Evolutionary conservation across 2,888 invertebrate species (phyloP).

Genomic region (Caenorhabditis parvicauda): DNA sequence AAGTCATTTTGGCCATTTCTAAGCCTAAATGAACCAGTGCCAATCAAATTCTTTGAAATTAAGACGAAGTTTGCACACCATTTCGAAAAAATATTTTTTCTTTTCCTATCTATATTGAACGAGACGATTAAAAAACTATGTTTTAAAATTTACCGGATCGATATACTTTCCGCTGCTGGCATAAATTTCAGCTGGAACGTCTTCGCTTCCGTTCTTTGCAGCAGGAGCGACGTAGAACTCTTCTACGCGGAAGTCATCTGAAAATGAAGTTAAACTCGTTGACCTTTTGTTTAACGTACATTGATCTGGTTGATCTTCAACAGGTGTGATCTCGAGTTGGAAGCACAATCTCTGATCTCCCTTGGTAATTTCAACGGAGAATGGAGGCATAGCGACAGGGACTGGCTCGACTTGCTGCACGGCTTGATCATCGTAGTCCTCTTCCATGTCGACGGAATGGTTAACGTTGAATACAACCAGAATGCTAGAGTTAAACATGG

Average conservation of each 20-base stretch:
- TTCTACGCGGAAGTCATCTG: constrained; percentile 87
- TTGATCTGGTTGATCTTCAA: constrained; percentile 60
- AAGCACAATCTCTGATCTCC: constrained; percentile 69
- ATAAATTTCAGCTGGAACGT: constrained; percentile 80
- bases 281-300: constrained; percentile 50
- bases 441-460: constrained; percentile 84
- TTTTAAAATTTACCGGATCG: constrained; percentile 78
- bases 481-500: constrained; percentile 68
- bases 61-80: too few species aligned
- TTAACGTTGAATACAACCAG: constrained; percentile 85
- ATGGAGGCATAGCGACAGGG: constrained; percentile 79
- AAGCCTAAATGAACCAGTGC: too few species aligned
- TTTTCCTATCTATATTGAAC: too few species aligned
- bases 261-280: constrained; percentile 65
- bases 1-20: too few species aligned
- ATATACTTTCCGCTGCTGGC: constrained; percentile 89
- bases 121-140: neutral
- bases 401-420: constrained; percentile 39
- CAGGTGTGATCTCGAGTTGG: constrained; percentile 53
- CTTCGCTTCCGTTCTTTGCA: constrained; percentile 71
- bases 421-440: constrained; percentile 46
- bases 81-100: too few species aligned
- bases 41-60: too few species aligned
- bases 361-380: constrained; percentile 81
- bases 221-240: constrained; percentile 76